Conservation (phyloP, 2,113 vertebrate genomes). For the Rhabdomys dilectus region DNA sequence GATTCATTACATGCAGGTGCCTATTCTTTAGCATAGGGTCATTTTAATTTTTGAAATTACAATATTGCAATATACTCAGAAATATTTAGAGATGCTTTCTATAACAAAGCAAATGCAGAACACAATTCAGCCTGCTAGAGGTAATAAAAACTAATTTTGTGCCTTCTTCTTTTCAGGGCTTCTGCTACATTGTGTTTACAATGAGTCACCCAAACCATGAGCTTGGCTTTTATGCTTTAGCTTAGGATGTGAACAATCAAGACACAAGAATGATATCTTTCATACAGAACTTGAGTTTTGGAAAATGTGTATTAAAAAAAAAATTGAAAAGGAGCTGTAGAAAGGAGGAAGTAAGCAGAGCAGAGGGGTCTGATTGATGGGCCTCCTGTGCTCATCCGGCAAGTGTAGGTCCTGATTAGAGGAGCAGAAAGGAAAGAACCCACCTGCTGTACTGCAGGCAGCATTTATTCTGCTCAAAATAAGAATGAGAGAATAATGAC, state of each 20-base stretch:
- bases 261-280: neutral
- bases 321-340: neutral
- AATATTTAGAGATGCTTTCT: conserved; percentile 41
- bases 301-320: neutral
- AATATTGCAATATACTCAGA: neutral
- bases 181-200: neutral
- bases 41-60: conserved; percentile 55
- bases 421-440: neutral
- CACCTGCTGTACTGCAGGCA: neutral
- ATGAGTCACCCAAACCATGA: neutral
- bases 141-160: neutral
- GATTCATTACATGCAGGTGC: neutral
- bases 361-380: neutral
- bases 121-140: neutral
- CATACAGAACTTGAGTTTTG: neutral
- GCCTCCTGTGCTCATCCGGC: neutral
- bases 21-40: neutral
- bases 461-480: conserved; percentile 11
- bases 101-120: conserved; percentile 6
- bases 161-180: neutral
- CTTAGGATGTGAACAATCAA: neutral
- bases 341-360: neutral
- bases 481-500: conserved; percentile 7
- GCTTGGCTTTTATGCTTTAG: neutral
- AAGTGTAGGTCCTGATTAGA: neutral